phyloP scores from a whole-genome alignment of 2,797 vertebrate species.

The Okamejei kenojei region DNA sequence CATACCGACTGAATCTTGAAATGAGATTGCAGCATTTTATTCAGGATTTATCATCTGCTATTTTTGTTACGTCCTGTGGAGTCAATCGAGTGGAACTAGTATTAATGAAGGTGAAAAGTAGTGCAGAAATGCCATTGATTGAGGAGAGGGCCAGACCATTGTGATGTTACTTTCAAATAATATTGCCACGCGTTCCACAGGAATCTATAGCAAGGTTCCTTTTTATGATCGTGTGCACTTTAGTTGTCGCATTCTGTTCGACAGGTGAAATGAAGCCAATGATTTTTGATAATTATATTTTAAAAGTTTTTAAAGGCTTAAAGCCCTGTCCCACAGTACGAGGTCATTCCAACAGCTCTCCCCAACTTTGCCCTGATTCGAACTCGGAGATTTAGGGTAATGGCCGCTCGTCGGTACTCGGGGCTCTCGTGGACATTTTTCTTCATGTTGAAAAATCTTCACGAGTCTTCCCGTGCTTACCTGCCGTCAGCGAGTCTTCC shows the following conservation, averaged over 20 bases:
- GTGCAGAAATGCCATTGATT: slow-evolving; percentile 14
- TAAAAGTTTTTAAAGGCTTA: background rate
- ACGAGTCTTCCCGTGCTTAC: too few relatives aligned
- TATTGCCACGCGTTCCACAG: background rate
- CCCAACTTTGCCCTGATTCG: too few relatives aligned
- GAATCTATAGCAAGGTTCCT: background rate
- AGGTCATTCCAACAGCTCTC: background rate
- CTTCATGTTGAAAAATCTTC: too few relatives aligned
- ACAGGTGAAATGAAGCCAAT: background rate
- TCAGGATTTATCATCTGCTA: slow-evolving; percentile 15
- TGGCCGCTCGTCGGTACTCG: too few relatives aligned
- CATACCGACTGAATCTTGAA: background rate
- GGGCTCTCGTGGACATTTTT: too few relatives aligned
- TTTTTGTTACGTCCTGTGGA: background rate
- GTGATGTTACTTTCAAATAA: background rate
- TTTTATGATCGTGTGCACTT: background rate
- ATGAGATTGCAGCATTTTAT: slow-evolving; percentile 15
- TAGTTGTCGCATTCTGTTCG: background rate
- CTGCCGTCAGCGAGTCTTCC: too few relatives aligned
- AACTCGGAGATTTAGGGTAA: too few relatives aligned
- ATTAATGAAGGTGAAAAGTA: slow-evolving; percentile 15
- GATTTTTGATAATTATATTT: background rate
- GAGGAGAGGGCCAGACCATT: background rate
- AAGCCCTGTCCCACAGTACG: too few relatives aligned
- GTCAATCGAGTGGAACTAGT: background rate